Evolutionary conservation across 2,113 vertebrate genomes (phyloP).

Genomic region (Cephalopterus ornatus): DNA sequence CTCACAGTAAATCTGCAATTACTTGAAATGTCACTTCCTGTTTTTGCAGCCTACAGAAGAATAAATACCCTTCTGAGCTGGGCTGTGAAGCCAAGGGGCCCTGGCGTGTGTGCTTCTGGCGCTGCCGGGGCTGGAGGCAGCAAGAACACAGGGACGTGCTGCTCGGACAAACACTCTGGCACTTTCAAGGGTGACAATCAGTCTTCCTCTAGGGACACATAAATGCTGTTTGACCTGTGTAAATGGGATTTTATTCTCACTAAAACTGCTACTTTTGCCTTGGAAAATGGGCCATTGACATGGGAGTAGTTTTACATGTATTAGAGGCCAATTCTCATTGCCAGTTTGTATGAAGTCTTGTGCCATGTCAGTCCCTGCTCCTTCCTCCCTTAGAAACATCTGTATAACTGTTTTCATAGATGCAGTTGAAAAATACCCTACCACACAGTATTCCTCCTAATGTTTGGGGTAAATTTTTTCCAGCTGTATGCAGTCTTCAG

Average conservation of each 20-base stretch:
- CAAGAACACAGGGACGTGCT: neutral
- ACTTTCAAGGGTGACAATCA: neutral
- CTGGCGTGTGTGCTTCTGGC: rapidly evolving
- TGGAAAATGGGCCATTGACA: neutral
- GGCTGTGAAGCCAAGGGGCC: neutral
- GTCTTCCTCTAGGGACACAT: neutral
- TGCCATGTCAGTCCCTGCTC: neutral
- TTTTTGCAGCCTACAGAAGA: slow-evolving; percentile 56
- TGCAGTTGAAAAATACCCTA: neutral
- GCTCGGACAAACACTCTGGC: rapidly evolving
- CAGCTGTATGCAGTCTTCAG: neutral
- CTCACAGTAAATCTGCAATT: slow-evolving; percentile 66
- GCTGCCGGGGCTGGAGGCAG: rapidly evolving
- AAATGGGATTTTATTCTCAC: neutral
- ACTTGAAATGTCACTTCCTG: slow-evolving; percentile 74
- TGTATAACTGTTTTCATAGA: neutral
- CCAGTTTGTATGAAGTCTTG: neutral
- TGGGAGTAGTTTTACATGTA: neutral
- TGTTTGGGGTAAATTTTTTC: neutral
- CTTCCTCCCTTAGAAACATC: neutral
- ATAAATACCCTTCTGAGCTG: neutral
- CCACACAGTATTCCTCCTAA: rapidly evolving
- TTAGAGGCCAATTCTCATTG: neutral
- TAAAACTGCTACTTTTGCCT: neutral
- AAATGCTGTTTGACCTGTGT: neutral